Evolutionary conservation across 2,888 invertebrate species (phyloP).

Genomic region (Acrocera orbiculus): DNA sequence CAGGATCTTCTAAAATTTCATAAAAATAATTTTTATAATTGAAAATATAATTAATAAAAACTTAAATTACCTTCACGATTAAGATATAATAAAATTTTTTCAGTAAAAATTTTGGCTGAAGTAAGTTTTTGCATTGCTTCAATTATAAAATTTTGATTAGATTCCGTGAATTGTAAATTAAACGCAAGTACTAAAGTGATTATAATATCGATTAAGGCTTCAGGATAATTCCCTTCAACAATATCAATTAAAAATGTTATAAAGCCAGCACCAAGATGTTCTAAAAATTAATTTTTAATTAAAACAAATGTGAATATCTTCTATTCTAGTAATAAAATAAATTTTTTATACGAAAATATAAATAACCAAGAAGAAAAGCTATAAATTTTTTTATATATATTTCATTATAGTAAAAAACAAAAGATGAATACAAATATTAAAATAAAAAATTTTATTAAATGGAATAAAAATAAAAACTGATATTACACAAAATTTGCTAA

Average conservation of each 20-base stretch:
- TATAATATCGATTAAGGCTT: constrained; percentile 69
- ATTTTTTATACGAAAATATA: too few species aligned
- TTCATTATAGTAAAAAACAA: too few species aligned
- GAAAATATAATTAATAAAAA: constrained; percentile 1
- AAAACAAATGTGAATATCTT: too few species aligned
- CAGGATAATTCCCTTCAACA: constrained; percentile 72
- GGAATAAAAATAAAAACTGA: neutral
- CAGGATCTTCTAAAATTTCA: constrained; percentile 60
- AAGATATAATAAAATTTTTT: constrained; percentile 69
- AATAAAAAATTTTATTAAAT: neutral
- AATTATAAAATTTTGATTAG: constrained; percentile 50
- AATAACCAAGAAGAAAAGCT: too few species aligned
- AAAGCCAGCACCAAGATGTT: constrained; percentile 70
- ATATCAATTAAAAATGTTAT: constrained; percentile 61
- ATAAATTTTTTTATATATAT: too few species aligned
- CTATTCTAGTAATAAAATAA: too few species aligned
- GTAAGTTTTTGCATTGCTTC: constrained; percentile 48
- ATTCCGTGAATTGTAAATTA: constrained; percentile 66
- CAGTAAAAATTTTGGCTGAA: constrained; percentile 74
- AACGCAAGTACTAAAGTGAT: constrained; percentile 70
- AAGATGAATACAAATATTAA: too few species aligned
- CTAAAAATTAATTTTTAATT: too few species aligned
- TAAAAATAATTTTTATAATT: neutral
- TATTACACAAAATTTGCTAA: neutral
- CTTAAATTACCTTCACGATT: constrained; percentile 65